A percentile compares a stretch with the other conserved stretches of the same genome.
phyloP scores from a whole-genome alignment of 2,888 invertebrate genomes.

The Gymnoscelis rufifasciata region DNA sequence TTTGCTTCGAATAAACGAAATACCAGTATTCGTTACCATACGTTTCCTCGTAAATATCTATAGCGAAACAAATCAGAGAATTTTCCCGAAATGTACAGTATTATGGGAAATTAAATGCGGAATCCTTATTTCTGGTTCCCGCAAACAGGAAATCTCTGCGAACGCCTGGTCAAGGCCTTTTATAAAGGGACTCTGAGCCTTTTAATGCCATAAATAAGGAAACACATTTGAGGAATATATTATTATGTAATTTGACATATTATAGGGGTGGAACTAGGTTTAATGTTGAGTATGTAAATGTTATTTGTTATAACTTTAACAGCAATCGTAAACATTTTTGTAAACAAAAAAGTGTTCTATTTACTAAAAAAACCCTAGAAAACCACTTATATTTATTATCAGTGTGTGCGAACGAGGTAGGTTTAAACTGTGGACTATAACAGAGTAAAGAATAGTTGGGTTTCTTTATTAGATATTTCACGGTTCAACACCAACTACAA shows the following conservation, averaged over 20 bases:
- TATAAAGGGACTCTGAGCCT: not conserved
- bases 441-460: too few relatives aligned
- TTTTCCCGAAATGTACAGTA: slow-evolving; percentile 4
- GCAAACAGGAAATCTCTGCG: slow-evolving; percentile 6
- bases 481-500: too few relatives aligned
- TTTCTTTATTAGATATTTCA: too few relatives aligned
- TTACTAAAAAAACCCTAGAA: too few relatives aligned
- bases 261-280: too few relatives aligned
- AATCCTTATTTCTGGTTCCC: slow-evolving; percentile 3
- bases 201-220: slow-evolving; percentile 5
- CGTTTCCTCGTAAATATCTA: not conserved
- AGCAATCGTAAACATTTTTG: too few relatives aligned
- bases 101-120: not conserved
- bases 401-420: too few relatives aligned
- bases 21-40: not conserved
- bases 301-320: too few relatives aligned
- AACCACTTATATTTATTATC: too few relatives aligned
- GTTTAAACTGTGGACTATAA: too few relatives aligned
- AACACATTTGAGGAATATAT: not conserved
- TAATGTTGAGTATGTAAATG: too few relatives aligned
- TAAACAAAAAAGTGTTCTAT: too few relatives aligned
- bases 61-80: not conserved
- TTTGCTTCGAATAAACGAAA: not conserved
- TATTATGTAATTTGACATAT: not conserved
- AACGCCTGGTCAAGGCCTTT: slow-evolving; percentile 2